Base-by-base conservation (phyloP, 2,113 vertebrate genomes). In the Heptranchias perlo region DNA sequence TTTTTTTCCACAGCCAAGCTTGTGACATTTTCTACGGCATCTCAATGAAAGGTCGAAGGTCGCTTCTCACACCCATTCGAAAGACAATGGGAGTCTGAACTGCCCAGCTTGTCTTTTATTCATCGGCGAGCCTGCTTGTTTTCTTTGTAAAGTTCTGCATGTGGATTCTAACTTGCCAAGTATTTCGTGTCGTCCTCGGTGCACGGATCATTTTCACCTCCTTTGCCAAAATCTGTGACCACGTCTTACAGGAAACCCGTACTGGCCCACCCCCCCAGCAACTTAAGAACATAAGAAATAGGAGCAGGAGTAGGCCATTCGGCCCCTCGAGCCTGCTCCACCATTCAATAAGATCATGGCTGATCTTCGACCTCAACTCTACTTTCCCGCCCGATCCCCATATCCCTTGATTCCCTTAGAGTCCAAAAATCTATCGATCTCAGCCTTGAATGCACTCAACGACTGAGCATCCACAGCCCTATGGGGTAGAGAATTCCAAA, bases 131-230 rank as follows among this genome's bases (percentile, higher is more conserved):
- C 78, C n/a, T 18, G 78, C 14, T 58, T 91, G 49, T 58, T 91
- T 91, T 91, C 87, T 91, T 91, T 91, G 11, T 91, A 91, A 91
- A 58, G 8, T 91, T 58, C 52, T 35, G 87, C 52, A 31, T 91
- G 52, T 91, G 49, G 87, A 35, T 91, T 91, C 28, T 13, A 91
- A 35, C 87, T 31, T 54, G 52, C 25, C 52, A 11, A 31, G 25
- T 13, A 13, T 91, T 58, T 58, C 87, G 11, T 14, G 52, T 31
- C 49, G 52, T 28, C 86, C 52, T 54, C 25, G 2, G 25, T 28
- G 11, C 31, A 58, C 16, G 4, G 87, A 35, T 52, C 87, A 54
- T 13, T 54, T 0, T n/a, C 82, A 14, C 52, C 11, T 31, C 86
- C 25, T 58, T 31, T 28, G 28, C 52, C 58, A 91, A 35, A 91